phyloP scores from a whole-genome alignment of 1,140 invertebrate genomes.

The Eufriesea mexicana region DNA sequence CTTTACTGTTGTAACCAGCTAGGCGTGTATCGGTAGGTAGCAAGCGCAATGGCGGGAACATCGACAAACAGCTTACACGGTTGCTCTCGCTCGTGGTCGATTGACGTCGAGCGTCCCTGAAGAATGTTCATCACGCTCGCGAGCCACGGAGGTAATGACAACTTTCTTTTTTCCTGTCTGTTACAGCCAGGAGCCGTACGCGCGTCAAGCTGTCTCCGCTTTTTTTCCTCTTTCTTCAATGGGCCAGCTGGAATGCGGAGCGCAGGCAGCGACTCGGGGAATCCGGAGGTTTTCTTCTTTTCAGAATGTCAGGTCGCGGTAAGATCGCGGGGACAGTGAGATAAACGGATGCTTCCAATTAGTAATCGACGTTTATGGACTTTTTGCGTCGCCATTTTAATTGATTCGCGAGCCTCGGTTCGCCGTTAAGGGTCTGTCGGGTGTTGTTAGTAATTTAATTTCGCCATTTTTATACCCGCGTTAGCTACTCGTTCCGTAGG shows the following conservation, averaged over 20 bases:
- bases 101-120: conserved; percentile 4
- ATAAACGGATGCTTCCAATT: conserved; percentile 38
- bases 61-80: not conserved
- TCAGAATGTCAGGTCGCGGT: not conserved
- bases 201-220: not conserved
- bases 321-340: conserved; percentile 15
- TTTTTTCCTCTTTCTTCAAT: not conserved
- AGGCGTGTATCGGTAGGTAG: not conserved
- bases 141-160: conserved; percentile 24
- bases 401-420: not conserved
- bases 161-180: conserved; percentile 15
- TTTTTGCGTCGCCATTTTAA: not conserved
- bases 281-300: conserved; percentile 26
- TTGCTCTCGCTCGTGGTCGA: not conserved
- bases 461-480: not conserved
- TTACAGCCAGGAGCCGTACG: not conserved
- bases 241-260: conserved; percentile 5
- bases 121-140: conserved; percentile 39
- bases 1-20: no score
- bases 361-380: conserved; percentile 27
- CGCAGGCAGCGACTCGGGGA: conserved; percentile 2
- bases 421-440: no score
- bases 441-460: not conserved
- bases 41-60: not conserved
- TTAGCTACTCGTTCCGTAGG: not conserved